Evolutionary conservation across 2,888 invertebrate genomes (phyloP).

Genomic region (Macrosoma leucophasiata): DNA sequence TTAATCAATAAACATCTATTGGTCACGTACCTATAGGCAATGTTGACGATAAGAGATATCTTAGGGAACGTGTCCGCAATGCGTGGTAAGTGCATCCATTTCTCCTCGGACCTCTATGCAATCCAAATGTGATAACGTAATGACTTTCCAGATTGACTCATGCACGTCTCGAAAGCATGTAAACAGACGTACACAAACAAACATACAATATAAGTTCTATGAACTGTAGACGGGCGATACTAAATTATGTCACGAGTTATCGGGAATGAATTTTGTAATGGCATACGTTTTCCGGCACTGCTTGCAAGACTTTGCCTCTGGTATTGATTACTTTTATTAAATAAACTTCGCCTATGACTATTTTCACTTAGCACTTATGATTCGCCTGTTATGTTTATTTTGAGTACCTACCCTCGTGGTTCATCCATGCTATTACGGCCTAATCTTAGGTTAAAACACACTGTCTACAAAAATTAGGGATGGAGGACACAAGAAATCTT

Average conservation of each 20-base stretch:
- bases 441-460: too few species aligned
- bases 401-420: too few species aligned
- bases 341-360: too few species aligned
- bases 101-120: conserved; percentile 41
- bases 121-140: conserved; percentile 52
- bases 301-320: conserved; percentile 12
- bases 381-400: too few species aligned
- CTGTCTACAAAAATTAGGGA: too few species aligned
- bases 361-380: too few species aligned
- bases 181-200: conserved; percentile 38
- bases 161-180: conserved; percentile 43
- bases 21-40: conserved; percentile 46
- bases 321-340: conserved; percentile 11
- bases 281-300: conserved; percentile 51
- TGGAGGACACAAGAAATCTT: too few species aligned
- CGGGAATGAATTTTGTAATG: conserved; percentile 60
- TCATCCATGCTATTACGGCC: too few species aligned
- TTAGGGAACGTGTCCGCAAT: conserved; percentile 34
- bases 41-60: conserved; percentile 45
- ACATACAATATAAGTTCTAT: conserved; percentile 58
- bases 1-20: conserved; percentile 49
- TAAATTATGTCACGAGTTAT: conserved; percentile 66
- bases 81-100: conserved; percentile 45
- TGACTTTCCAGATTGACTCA: conserved; percentile 64
- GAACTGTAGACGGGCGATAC: conserved; percentile 57